A percentile compares a stretch with the other conserved stretches of the same genome.
phyloP scores from a whole-genome alignment of 2,113 vertebrate species.

The Leptobrachium ailaonicum region DNA sequence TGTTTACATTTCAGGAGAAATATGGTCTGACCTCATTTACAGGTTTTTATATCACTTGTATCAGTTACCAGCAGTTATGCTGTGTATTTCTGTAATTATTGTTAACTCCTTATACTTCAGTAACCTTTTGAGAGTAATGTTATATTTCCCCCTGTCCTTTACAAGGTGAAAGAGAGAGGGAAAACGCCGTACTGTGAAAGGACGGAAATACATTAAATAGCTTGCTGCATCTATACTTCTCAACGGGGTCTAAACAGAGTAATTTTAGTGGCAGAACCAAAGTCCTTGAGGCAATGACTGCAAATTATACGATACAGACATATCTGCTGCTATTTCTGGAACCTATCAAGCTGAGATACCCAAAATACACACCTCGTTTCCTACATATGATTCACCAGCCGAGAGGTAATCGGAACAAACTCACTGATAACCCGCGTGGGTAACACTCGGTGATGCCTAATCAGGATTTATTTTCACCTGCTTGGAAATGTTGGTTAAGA shows the following conservation, averaged over 20 bases:
- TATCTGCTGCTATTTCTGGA: constrained; percentile 48
- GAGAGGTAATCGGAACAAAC: constrained; percentile 40
- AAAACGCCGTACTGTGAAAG: constrained; percentile 37
- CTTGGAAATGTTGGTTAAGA: constrained; percentile 37
- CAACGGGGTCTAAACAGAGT: constrained; percentile 47
- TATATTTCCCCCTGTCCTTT: constrained; percentile 29
- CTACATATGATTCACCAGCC: constrained; percentile 37
- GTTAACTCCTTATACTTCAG: background rate
- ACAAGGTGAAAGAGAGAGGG: constrained; percentile 35
- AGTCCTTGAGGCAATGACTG: constrained; percentile 50
- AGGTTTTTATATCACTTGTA: no score
- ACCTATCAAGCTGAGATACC: constrained; percentile 48
- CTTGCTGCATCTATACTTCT: constrained; percentile 46
- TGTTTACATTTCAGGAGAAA: no score
- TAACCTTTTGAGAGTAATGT: background rate
- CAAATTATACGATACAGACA: constrained; percentile 48
- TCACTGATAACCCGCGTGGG: constrained; percentile 25
- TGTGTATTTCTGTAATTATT: background rate
- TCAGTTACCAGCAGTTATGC: no score
- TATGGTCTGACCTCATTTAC: no score
- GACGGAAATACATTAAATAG: constrained; percentile 34
- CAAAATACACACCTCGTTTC: constrained; percentile 45
- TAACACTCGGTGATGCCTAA: constrained; percentile 22
- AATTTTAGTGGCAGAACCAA: constrained; percentile 49
- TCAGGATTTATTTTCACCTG: constrained; percentile 35